These are phyloP conservation scores for Solenopsis fugax DNA, from an alignment of 1,140 invertebrate genomes.

Conservation along the genomic window DNA sequence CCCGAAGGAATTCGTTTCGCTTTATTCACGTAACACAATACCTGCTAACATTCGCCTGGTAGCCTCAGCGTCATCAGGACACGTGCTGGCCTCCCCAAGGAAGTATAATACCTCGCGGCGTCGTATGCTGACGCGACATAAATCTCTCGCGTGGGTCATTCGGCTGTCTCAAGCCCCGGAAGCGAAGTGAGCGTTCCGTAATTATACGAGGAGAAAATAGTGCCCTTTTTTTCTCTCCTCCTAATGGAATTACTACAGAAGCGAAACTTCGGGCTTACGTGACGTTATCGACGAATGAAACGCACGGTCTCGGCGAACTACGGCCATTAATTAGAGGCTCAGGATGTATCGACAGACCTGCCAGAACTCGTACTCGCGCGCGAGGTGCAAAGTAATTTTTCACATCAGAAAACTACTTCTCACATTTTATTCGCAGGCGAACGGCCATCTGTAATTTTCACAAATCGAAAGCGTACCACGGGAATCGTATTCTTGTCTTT, in stretches of 20 bases:
- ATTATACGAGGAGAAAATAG: slow-evolving; percentile 55
- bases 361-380: slow-evolving; percentile 39
- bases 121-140: slow-evolving; percentile 56
- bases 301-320: slow-evolving; percentile 51
- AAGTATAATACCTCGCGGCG: slow-evolving; percentile 44
- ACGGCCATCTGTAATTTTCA: slow-evolving; percentile 23
- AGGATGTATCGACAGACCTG: slow-evolving; percentile 63
- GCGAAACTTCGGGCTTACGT: slow-evolving; percentile 54
- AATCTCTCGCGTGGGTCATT: slow-evolving; percentile 56
- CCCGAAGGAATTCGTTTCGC: slow-evolving; percentile 1
- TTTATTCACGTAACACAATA: slow-evolving; percentile 39
- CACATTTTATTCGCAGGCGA: slow-evolving; percentile 38
- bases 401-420: slow-evolving; percentile 44
- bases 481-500: background rate
- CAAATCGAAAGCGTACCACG: slow-evolving; percentile 19
- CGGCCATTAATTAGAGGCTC: slow-evolving; percentile 52
- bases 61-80: slow-evolving; percentile 33
- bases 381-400: slow-evolving; percentile 54
- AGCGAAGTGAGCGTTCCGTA: slow-evolving; percentile 45
- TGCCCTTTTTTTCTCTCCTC: slow-evolving; percentile 7
- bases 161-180: slow-evolving; percentile 49
- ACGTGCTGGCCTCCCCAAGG: slow-evolving; percentile 22
- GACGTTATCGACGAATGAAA: slow-evolving; percentile 62
- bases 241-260: slow-evolving; percentile 59
- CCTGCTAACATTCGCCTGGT: slow-evolving; percentile 23